Base-by-base conservation (phyloP, 2,888 invertebrate genomes). In the Ypsolopha sequella region DNA sequence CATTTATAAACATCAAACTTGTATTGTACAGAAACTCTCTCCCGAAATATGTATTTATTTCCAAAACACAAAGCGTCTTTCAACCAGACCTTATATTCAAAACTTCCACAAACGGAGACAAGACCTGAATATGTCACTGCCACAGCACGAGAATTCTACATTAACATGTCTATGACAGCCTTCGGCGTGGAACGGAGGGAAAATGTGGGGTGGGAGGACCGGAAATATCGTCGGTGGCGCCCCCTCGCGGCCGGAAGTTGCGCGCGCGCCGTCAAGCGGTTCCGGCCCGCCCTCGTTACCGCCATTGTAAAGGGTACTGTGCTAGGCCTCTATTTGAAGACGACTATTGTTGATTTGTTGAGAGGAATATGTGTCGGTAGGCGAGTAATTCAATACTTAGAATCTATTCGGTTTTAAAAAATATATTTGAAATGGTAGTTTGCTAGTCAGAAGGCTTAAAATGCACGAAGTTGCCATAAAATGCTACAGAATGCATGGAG, bases 211-310 rank as follows among this genome's bases (percentile, higher is more conserved):
- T 11, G 47, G 47, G 45, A 59, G 58, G 56, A 63, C 58, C 72
- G 78, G 77, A 78, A 73, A 71, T 78, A 75, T 73, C 72, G 69
- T 65, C 67, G 60, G 64, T 66, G 65, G 67, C 64, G 61, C 62
- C 24, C 24, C 60, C 63, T 63, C 65, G 56, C 61, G 60, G 58
- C 55, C 51, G 60, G 51, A 52, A 49, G 44, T 48, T 50, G 51
- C 51, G 53, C 49, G 49, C 44, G 58, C 65, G 70, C 67, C 67
- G 64, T n/a, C 66, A 65, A 14, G 64, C 69, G 64, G 60, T 68
- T 80, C 80, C 80, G 77, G 73, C 64, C 64, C 63, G 73, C 55
- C 73, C 76, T 80, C 75, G 75, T 79, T 79, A 76, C 64, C 9
- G 48, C 48, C 36, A 50, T 52, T 53, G 51, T 51, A 10, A 1